These are phyloP conservation scores for Brachylomia viminalis DNA, from an alignment of 2,888 invertebrate species.

Conservation along the genomic window DNA sequence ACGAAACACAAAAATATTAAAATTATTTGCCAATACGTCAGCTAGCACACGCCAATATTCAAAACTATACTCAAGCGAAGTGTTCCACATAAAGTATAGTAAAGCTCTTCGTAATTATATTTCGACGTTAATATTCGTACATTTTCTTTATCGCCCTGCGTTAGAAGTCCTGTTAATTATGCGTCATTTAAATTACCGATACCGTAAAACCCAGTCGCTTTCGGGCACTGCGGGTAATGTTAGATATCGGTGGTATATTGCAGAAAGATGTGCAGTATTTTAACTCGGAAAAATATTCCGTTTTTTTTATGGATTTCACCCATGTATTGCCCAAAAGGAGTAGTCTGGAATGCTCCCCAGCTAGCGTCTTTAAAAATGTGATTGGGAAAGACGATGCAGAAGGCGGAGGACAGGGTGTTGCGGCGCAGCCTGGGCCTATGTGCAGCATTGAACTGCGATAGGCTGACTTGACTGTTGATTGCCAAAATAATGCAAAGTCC, in stretches of 20 bases:
- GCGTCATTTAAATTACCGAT: slow-evolving; percentile 59
- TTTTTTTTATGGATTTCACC: neutral
- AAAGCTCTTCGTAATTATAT: slow-evolving; percentile 2
- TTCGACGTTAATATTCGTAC: slow-evolving; percentile 12
- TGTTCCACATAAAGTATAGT: neutral
- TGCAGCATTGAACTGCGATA: neutral
- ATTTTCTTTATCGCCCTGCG: slow-evolving; percentile 28
- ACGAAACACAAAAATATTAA: no score
- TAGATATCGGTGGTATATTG: slow-evolving; percentile 26
- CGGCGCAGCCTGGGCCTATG: neutral
- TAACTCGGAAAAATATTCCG: neutral
- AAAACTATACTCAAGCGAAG: no score
- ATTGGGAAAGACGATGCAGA: neutral
- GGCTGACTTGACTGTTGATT: no score
- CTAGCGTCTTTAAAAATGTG: neutral
- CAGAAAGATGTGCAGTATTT: slow-evolving; percentile 43
- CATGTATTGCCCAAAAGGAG: neutral
- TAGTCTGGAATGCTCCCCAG: neutral
- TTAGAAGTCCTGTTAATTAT: slow-evolving; percentile 55
- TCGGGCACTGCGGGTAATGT: slow-evolving; percentile 51
- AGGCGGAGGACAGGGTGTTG: neutral
- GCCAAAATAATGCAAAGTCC: no score
- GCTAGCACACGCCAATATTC: no score
- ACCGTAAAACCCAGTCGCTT: slow-evolving; percentile 56
- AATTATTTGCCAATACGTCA: no score